phyloP scores from a whole-genome alignment of 2,113 vertebrate species.

The Xyrauchen texanus region DNA sequence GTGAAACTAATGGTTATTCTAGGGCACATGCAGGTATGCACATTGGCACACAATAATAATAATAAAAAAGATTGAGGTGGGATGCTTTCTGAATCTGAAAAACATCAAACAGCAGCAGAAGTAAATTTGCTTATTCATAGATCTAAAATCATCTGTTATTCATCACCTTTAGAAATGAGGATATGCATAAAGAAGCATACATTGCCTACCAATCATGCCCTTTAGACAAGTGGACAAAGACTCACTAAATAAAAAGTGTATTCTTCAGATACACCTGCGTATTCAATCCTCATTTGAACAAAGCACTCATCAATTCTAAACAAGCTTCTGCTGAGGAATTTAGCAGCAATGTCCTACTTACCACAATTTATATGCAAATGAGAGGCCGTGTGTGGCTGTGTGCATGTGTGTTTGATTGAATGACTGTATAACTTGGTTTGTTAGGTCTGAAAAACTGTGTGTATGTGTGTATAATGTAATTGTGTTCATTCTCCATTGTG shows the following conservation, averaged over 20 bases:
- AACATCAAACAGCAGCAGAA: not conserved
- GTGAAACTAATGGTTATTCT: not conserved
- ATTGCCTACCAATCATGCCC: not conserved
- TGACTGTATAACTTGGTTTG: not conserved
- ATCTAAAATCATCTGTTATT: slow-evolving; percentile 29
- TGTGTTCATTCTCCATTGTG: slow-evolving; percentile 21
- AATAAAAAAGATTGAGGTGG: too few species aligned
- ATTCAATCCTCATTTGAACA: slow-evolving; percentile 46
- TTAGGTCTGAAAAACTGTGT: slow-evolving; percentile 3
- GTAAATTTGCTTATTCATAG: not conserved
- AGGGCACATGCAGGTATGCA: too few species aligned
- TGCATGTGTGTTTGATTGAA: not conserved
- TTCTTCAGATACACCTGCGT: slow-evolving; percentile 1
- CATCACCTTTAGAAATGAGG: slow-evolving; percentile 1
- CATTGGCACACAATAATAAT: too few species aligned
- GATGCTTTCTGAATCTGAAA: not conserved
- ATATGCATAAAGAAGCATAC: not conserved
- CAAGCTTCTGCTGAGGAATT: slow-evolving; percentile 43
- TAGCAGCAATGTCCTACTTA: slow-evolving; percentile 40
- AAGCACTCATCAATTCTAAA: slow-evolving; percentile 53
- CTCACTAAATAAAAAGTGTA: slow-evolving; percentile 17
- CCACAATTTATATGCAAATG: slow-evolving; percentile 58
- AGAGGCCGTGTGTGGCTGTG: slow-evolving; percentile 5
- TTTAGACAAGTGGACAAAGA: not conserved
- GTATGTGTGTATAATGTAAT: slow-evolving; percentile 15